Evolutionary conservation across 2,888 invertebrate species (phyloP).

Genomic region (Notocelia uddmanniana): DNA sequence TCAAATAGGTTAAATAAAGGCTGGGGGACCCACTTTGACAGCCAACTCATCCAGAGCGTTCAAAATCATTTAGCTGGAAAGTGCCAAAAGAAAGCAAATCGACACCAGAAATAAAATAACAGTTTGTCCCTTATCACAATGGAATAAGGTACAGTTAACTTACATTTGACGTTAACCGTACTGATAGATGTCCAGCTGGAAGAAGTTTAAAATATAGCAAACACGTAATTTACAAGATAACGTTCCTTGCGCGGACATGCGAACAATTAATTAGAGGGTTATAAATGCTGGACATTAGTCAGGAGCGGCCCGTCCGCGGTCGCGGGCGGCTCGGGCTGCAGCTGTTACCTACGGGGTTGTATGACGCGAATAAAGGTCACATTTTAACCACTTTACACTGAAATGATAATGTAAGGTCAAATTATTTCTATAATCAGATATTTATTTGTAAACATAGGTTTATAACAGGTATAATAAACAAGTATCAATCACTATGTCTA

Average conservation of each 20-base stretch:
- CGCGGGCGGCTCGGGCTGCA: slow-evolving; percentile 48
- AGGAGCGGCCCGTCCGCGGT: slow-evolving; percentile 74
- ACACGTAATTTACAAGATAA: slow-evolving; percentile 68
- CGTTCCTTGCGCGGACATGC: slow-evolving; percentile 81
- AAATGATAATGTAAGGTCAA: slow-evolving; percentile 14
- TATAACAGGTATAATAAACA: too few relatives aligned
- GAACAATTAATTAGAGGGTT: slow-evolving; percentile 85
- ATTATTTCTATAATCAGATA: slow-evolving; percentile 3
- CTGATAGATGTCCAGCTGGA: neutral
- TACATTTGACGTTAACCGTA: too few relatives aligned
- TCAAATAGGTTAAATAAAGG: too few relatives aligned
- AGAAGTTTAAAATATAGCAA: slow-evolving; percentile 39
- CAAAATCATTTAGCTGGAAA: too few relatives aligned
- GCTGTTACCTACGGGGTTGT: slow-evolving; percentile 49
- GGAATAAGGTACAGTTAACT: too few relatives aligned
- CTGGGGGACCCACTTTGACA: too few relatives aligned
- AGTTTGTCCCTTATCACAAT: too few relatives aligned
- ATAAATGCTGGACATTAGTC: slow-evolving; percentile 84
- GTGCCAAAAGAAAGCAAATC: too few relatives aligned
- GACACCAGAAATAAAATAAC: too few relatives aligned
- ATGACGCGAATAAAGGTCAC: slow-evolving; percentile 22
- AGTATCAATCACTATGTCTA: too few relatives aligned
- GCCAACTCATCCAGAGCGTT: too few relatives aligned
- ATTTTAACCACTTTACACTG: slow-evolving; percentile 32
- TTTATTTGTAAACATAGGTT: too few relatives aligned